These are phyloP conservation scores for Eubasilissa regina DNA, from an alignment of 1,140 invertebrate species.

Conservation along the genomic window DNA sequence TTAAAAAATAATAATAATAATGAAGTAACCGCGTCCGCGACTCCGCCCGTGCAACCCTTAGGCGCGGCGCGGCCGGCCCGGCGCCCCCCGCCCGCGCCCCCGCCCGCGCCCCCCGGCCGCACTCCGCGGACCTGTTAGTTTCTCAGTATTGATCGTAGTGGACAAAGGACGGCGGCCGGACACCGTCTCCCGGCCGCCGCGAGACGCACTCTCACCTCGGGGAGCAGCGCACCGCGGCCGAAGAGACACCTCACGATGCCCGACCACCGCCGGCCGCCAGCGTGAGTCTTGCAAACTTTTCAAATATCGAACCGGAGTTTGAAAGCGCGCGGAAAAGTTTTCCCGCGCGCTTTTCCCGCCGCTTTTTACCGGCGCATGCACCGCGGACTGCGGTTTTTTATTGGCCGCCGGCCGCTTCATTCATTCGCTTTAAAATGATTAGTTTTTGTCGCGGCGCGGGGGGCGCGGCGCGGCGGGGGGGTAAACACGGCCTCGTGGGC, in stretches of 20 bases:
- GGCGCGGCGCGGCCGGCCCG: slow-evolving; percentile 64
- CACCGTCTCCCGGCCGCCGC: slow-evolving; percentile 44
- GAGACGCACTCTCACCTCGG: slow-evolving; percentile 27
- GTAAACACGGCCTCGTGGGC: slow-evolving; percentile 47
- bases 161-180: slow-evolving; percentile 61
- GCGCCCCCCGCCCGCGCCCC: slow-evolving; percentile 64
- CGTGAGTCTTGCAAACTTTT: slow-evolving; percentile 31
- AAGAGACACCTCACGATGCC: no score
- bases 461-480: slow-evolving; percentile 28
- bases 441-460: slow-evolving; percentile 39
- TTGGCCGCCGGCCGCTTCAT: slow-evolving; percentile 42
- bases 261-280: background rate
- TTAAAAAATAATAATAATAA: no score
- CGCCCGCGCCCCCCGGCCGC: slow-evolving; percentile 49
- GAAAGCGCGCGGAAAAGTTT: slow-evolving; percentile 36
- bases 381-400: slow-evolving; percentile 49
- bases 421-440: slow-evolving; percentile 53
- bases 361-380: slow-evolving; percentile 34
- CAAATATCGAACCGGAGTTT: background rate
- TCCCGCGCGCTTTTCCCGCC: slow-evolving; percentile 20
- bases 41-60: slow-evolving; percentile 58
- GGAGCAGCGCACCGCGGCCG: background rate
- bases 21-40: background rate
- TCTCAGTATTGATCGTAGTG: slow-evolving; percentile 62
- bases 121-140: slow-evolving; percentile 63